Percentiles rank a stretch among this genome's conserved stretches.
Evolutionary conservation across 2,888 invertebrate species (phyloP).

Genomic region (Cantharis nigra): DNA sequence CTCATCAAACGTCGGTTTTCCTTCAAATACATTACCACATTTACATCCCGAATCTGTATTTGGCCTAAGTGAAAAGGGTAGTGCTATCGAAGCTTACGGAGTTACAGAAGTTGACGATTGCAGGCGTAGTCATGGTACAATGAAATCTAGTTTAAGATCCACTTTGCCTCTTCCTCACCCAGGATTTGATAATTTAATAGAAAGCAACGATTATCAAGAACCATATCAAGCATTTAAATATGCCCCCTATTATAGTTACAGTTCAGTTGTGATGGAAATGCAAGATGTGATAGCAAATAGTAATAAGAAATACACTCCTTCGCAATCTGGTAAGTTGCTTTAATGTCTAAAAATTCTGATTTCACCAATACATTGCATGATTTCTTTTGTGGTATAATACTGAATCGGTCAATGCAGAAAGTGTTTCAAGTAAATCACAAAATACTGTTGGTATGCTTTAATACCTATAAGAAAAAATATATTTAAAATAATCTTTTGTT

Average conservation of each 20-base stretch:
- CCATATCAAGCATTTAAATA: conserved; percentile 78
- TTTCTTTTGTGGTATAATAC: too few relatives aligned
- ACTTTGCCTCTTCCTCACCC: conserved; percentile 61
- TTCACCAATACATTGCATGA: too few relatives aligned
- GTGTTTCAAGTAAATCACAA: too few relatives aligned
- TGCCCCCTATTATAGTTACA: conserved; percentile 77
- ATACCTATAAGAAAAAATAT: too few relatives aligned
- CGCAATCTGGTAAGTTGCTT: conserved; percentile 44
- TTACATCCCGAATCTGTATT: conserved; percentile 60
- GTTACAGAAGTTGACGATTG: conserved; percentile 66
- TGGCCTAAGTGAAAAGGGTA: conserved; percentile 54
- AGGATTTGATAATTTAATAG: conserved; percentile 65
- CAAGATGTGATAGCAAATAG: conserved; percentile 66
- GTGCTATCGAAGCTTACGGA: conserved; percentile 61
- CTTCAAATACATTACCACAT: conserved; percentile 51
- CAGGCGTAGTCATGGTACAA: conserved; percentile 59
- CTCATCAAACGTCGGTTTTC: conserved; percentile 62
- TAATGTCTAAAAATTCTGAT: too few relatives aligned
- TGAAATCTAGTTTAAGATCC: conserved; percentile 57
- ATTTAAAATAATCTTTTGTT: too few relatives aligned
- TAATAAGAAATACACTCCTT: conserved; percentile 45
- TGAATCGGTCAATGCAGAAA: too few relatives aligned
- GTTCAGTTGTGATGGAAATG: conserved; percentile 77
- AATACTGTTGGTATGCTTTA: too few relatives aligned
- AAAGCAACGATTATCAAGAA: conserved; percentile 75